A percentile compares a stretch with the other conserved stretches of the same genome.
Evolutionary conservation across 2,797 vertebrate genomes (phyloP).

Genomic region (Premnoplex brunnescens): DNA sequence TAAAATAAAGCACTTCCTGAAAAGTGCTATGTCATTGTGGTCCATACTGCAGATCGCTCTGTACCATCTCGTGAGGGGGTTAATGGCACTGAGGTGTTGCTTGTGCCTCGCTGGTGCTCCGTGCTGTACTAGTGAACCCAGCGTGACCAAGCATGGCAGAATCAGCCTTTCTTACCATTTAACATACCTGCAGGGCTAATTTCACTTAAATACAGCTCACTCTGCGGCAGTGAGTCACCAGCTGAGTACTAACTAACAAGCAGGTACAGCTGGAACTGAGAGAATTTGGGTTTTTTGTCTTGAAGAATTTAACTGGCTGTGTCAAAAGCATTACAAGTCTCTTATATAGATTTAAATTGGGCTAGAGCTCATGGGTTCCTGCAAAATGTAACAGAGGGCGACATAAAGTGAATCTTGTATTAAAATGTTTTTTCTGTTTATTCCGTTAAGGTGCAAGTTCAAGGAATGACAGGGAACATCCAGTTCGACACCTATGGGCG

Average conservation of each 20-base stretch:
- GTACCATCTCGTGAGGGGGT: background rate
- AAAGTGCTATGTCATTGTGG: background rate
- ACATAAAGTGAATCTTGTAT: background rate
- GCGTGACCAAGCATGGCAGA: background rate
- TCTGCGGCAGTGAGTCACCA: background rate
- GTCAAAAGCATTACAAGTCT: background rate
- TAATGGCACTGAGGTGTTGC: background rate
- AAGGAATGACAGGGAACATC: constrained; percentile 98
- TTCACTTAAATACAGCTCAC: background rate
- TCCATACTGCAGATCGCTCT: background rate
- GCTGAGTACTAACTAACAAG: background rate
- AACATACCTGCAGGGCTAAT: background rate
- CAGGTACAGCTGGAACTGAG: background rate
- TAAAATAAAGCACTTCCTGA: constrained; percentile 8
- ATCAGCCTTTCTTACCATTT: background rate
- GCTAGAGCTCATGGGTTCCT: background rate
- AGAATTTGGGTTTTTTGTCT: background rate
- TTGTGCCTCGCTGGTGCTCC: background rate
- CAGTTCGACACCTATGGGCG: constrained; percentile 98
- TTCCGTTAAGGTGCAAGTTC: constrained; percentile 89
- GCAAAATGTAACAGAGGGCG: background rate
- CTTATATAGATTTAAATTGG: background rate
- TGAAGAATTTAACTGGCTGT: background rate
- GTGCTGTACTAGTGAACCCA: background rate
- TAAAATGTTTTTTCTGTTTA: constrained; percentile 30